Percentiles rank a stretch among this genome's conserved stretches.
phyloP scores from a whole-genome alignment of 2,113 vertebrate species.

The Colinus virginianus region DNA sequence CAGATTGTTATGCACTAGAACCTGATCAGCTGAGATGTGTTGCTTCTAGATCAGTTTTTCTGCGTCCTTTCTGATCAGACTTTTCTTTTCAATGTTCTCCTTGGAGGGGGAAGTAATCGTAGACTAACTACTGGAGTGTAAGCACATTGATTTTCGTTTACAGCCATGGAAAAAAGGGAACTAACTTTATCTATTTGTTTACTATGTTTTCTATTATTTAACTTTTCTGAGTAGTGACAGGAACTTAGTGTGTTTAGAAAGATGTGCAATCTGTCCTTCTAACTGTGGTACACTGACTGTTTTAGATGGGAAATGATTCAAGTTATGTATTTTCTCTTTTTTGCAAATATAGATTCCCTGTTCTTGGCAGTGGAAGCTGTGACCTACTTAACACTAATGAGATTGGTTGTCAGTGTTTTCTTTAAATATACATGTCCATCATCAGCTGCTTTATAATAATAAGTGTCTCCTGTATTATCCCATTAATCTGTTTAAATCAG shows the following conservation, averaged over 20 bases:
- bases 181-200: background rate
- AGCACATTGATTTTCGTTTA: background rate
- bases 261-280: background rate
- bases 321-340: background rate
- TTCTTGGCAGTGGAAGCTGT: background rate
- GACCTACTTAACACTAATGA: slow-evolving; percentile 22
- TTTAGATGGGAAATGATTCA: background rate
- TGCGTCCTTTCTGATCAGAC: background rate
- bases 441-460: slow-evolving; percentile 6
- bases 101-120: background rate
- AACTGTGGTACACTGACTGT: too few species aligned
- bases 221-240: background rate
- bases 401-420: slow-evolving; percentile 14
- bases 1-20: background rate
- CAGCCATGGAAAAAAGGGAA: background rate
- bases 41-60: background rate
- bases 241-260: background rate
- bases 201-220: background rate
- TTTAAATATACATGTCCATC: slow-evolving; percentile 34
- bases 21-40: background rate
- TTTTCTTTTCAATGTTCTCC: background rate
- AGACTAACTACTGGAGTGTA: background rate
- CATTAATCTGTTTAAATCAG: slow-evolving; percentile 50
- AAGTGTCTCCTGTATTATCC: slow-evolving; percentile 3
- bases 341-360: background rate